These are phyloP conservation scores for Malthinus seriepunctatus DNA, from an alignment of 2,888 invertebrate species.

Conservation along the genomic window DNA sequence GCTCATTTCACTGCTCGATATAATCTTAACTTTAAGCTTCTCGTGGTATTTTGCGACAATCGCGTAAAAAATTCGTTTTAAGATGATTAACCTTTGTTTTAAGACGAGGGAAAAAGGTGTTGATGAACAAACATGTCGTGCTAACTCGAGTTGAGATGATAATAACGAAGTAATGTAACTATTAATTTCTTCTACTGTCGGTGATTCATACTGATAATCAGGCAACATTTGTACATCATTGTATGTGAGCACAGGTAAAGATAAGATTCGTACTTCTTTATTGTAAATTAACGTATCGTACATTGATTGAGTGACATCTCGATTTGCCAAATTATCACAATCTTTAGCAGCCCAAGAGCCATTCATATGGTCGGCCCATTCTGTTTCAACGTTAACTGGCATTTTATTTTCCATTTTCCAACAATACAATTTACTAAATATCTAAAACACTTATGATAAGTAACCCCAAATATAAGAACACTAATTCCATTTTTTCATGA, in stretches of 20 bases:
- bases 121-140: conserved; percentile 59
- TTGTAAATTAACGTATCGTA: conserved; percentile 60
- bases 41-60: conserved; percentile 60
- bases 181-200: conserved; percentile 57
- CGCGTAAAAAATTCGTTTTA: conserved; percentile 63
- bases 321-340: conserved; percentile 58
- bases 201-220: conserved; percentile 59
- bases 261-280: conserved; percentile 56
- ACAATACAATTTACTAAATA: neutral
- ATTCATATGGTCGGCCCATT: conserved; percentile 62
- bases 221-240: conserved; percentile 55
- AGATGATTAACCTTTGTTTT: conserved; percentile 59
- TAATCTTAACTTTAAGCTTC: conserved; percentile 47
- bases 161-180: conserved; percentile 58
- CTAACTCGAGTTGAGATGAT: conserved; percentile 59
- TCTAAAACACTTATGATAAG: neutral
- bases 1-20: conserved; percentile 18
- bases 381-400: conserved; percentile 24
- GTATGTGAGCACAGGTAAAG: conserved; percentile 43
- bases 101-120: conserved; percentile 62
- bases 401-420: conserved; percentile 10
- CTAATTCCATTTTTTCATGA: neutral
- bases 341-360: conserved; percentile 63
- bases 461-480: neutral
- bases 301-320: conserved; percentile 58